Percentiles rank a stretch among this genome's conserved stretches.
phyloP scores from a whole-genome alignment of 1,140 invertebrate species.

The Cydia splendana region DNA sequence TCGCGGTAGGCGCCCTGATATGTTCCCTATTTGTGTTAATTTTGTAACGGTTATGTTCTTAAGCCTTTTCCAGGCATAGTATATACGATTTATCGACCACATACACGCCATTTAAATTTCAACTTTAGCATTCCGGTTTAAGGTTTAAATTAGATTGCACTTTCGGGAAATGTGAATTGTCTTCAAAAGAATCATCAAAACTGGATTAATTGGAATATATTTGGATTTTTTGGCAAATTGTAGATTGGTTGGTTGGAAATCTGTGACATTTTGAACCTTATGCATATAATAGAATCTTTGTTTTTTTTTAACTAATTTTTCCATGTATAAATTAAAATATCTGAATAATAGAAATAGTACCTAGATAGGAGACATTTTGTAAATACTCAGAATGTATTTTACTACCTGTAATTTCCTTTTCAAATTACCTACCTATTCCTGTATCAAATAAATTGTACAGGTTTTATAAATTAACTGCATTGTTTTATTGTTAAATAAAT shows the following conservation, averaged over 20 bases:
- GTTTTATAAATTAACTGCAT: constrained; percentile 22
- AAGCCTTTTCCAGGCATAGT: not conserved
- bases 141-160: no score
- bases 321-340: not conserved
- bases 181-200: no score
- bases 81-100: no score
- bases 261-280: constrained; percentile 1
- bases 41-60: not conserved
- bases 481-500: constrained; percentile 9
- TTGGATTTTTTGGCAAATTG: no score
- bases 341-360: constrained; percentile 12
- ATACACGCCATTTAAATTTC: no score
- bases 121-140: no score
- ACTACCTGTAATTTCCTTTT: constrained; percentile 30
- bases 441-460: constrained; percentile 32
- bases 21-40: not conserved
- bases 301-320: not conserved
- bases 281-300: not conserved
- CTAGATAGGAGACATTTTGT: constrained; percentile 30
- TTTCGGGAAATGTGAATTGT: no score
- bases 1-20: no score
- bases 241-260: not conserved
- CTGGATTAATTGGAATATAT: no score
- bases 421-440: constrained; percentile 13
- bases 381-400: constrained; percentile 33